A percentile compares a stretch with the other conserved stretches of the same genome.
phyloP scores from a whole-genome alignment of 2,888 invertebrate genomes.

The Tuta absoluta region DNA sequence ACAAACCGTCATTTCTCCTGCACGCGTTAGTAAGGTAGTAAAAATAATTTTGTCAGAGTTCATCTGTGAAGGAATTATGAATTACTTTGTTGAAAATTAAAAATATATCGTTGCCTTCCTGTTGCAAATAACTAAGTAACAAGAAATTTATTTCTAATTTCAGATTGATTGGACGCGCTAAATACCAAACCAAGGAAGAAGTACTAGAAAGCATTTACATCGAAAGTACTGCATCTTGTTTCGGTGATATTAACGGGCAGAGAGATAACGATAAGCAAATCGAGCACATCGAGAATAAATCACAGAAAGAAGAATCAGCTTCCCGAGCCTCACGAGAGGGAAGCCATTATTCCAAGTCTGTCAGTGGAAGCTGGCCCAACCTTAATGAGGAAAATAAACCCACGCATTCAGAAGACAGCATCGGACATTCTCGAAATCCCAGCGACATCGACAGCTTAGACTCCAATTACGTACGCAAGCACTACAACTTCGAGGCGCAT shows the following conservation, averaged over 20 bases:
- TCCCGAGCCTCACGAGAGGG: conserved; percentile 62
- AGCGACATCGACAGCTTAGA: conserved; percentile 82
- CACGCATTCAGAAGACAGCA: conserved; percentile 74
- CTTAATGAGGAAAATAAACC: conserved; percentile 71
- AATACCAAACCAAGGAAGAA: conserved; percentile 78
- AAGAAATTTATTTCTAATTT: conserved; percentile 38
- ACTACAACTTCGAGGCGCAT: conserved; percentile 77
- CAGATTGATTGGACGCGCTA: conserved; percentile 76
- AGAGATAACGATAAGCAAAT: conserved; percentile 56
- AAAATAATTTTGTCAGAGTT: conserved; percentile 17
- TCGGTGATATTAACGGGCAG: conserved; percentile 74
- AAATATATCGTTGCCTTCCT: conserved; percentile 18
- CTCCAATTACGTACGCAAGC: conserved; percentile 81
- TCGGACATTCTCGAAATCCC: conserved; percentile 74
- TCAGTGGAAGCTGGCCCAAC: conserved; percentile 75
- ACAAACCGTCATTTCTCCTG: background rate
- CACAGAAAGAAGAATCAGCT: conserved; percentile 63
- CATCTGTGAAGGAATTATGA: conserved; percentile 4
- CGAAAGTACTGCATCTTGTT: conserved; percentile 76
- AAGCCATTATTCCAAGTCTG: conserved; percentile 66
- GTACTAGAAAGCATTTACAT: conserved; percentile 77
- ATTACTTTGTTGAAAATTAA: conserved; percentile 2
- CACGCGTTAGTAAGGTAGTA: background rate
- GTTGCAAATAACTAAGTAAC: background rate
- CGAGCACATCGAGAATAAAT: conserved; percentile 55